Evolutionary conservation across 2,113 vertebrate genomes (phyloP), one percentile per base, ranked within the genome.

Genomic region (Podarcis cretensis): DNA sequence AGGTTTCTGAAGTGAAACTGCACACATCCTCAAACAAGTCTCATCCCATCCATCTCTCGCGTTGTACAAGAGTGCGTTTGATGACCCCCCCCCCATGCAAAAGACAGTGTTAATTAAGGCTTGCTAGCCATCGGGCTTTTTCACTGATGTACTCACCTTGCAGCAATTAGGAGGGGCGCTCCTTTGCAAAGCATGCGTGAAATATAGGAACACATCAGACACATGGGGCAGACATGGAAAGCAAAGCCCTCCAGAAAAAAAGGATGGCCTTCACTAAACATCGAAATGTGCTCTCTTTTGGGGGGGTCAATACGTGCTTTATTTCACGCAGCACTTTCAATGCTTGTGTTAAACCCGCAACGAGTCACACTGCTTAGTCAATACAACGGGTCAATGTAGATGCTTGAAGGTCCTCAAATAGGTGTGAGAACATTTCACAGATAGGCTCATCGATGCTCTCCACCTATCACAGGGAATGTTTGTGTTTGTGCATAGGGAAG

Each of bases 161-260:
- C 89, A 80, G 90, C 77, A 77, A 82, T 68, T 85, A 94, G 65
- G 74, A 87, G 63, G 90, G 88, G 87, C 87, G 92, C 37, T 96
- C 95, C 91, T 90, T 87, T 90, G 79, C 14, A 91, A 94, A 95
- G 94, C 95, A 95, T 94, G 95, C 6, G n/a, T 87, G 6, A 90
- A 91, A 95, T 92, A 95, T 0, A 92, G 84, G 27, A 94, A 86
- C n/a, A 84, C 32, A 90, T 37, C 88, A 90, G 93, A 93, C 92
- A 96, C 35, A 74, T 30, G 1, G 14, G 13, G 10, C 27, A 86
- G 88, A 82, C 18, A 59, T 48, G 68, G 90, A 85, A 43, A 93
- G 69, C 10, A 69, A 89, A 48, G 87, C 85, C 32, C 83, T 79
- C 84, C 16, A 84, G 91, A 93, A 93, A 93, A 93, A 8, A 5